A percentile compares a stretch with the other conserved stretches of the same genome.
These are phyloP conservation scores for Naso thynnoides DNA, from an alignment of 2,797 vertebrate genomes.

Conservation along the genomic window DNA sequence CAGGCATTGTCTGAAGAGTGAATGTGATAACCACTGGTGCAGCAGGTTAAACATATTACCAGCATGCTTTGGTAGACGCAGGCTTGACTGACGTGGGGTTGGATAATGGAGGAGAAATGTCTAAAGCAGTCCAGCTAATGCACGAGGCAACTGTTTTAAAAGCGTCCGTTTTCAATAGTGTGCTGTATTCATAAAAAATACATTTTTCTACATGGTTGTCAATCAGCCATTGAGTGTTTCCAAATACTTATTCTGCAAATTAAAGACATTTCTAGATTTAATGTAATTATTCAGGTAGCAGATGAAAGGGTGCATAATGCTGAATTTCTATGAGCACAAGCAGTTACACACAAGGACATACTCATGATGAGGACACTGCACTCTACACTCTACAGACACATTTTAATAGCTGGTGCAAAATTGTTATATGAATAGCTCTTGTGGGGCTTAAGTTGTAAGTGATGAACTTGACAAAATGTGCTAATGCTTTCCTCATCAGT, in stretches of 20 bases:
- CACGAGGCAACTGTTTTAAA: constrained; percentile 44
- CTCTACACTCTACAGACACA: background rate
- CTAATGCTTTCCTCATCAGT: background rate
- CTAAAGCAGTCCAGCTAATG: constrained; percentile 31
- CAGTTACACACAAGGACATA: background rate
- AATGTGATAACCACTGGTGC: constrained; percentile 5
- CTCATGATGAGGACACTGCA: background rate
- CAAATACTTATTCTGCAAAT: constrained; percentile 38
- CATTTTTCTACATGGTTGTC: constrained; percentile 29
- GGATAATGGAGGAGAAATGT: constrained; percentile 49
- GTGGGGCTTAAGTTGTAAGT: background rate
- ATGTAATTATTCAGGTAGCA: constrained; percentile 29
- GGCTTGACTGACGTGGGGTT: background rate
- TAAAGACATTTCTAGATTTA: constrained; percentile 45
- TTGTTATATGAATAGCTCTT: constrained; percentile 7
- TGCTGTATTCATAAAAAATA: constrained; percentile 27
- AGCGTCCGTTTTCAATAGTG: constrained; percentile 27
- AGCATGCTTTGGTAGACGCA: constrained; percentile 4
- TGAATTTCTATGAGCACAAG: constrained; percentile 15
- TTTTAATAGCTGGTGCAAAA: constrained; percentile 15
- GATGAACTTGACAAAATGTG: background rate
- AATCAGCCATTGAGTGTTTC: constrained; percentile 37
- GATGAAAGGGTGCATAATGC: constrained; percentile 14
- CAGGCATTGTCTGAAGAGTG: constrained; percentile 10
- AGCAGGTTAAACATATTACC: constrained; percentile 29